Evolutionary conservation across 1,140 invertebrate genomes (phyloP).

Genomic region (Cyclina sinensis): DNA sequence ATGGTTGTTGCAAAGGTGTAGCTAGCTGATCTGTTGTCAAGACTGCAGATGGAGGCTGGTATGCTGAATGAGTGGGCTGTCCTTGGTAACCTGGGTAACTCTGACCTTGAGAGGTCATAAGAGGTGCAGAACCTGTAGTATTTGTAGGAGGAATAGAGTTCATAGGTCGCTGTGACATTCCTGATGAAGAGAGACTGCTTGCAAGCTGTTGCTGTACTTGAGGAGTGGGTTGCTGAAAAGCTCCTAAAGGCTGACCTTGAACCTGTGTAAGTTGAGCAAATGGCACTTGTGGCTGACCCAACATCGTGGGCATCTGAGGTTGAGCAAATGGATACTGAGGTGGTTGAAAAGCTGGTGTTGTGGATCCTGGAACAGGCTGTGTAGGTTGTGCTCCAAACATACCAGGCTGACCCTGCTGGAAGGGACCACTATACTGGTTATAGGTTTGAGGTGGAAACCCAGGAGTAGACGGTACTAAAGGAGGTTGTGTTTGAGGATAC

Average conservation of each 20-base stretch:
- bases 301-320: neutral
- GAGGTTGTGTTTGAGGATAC: neutral
- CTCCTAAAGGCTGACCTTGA: slow-evolving; percentile 19
- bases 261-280: neutral
- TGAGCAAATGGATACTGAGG: neutral
- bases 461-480: neutral
- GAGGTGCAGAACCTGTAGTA: slow-evolving; percentile 42
- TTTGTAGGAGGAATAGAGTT: slow-evolving; percentile 63
- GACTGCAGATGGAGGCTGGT: slow-evolving; percentile 58
- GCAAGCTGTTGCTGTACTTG: slow-evolving; percentile 34
- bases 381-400: neutral
- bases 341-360: neutral
- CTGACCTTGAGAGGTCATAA: slow-evolving; percentile 28
- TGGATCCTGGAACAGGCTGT: neutral
- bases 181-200: slow-evolving; percentile 60
- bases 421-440: neutral
- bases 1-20: neutral
- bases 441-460: neutral
- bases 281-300: slow-evolving; percentile 17
- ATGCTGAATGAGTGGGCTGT: slow-evolving; percentile 29
- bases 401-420: neutral
- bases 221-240: neutral
- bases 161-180: slow-evolving; percentile 65
- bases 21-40: slow-evolving; percentile 57
- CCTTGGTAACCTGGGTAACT: slow-evolving; percentile 44